These are phyloP conservation scores for Phrynocephalus forsythii DNA, from an alignment of 2,797 vertebrate genomes.

Conservation along the genomic window DNA sequence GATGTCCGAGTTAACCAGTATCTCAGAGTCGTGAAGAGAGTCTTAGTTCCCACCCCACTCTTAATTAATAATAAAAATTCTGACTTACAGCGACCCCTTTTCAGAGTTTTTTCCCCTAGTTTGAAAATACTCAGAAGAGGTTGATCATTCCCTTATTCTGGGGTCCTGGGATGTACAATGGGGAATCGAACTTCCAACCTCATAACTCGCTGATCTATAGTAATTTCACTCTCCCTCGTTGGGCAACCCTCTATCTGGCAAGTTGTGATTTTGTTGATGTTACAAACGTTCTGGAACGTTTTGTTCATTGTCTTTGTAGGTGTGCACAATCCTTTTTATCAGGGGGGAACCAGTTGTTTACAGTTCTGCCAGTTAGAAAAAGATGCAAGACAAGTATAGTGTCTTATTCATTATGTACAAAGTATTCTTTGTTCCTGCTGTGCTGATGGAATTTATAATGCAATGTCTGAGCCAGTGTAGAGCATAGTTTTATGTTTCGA, in stretches of 20 bases:
- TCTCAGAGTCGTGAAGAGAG: neutral
- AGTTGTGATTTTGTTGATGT: neutral
- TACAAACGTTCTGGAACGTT: neutral
- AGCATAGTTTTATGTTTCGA: neutral
- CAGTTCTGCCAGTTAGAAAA: neutral
- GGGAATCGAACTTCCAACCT: too few relatives aligned
- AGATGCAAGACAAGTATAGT: neutral
- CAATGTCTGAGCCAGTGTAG: neutral
- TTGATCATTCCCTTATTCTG: too few relatives aligned
- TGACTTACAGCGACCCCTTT: too few relatives aligned
- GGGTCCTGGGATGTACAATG: too few relatives aligned
- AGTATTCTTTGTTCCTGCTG: neutral
- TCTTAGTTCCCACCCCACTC: neutral
- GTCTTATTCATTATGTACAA: neutral
- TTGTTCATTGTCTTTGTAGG: neutral
- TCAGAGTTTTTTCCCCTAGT: too few relatives aligned
- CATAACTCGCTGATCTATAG: too few relatives aligned
- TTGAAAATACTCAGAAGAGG: too few relatives aligned
- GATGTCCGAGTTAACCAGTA: neutral
- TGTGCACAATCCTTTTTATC: neutral
- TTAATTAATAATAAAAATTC: too few relatives aligned
- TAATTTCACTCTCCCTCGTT: neutral
- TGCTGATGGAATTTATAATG: neutral
- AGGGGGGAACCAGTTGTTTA: too few relatives aligned
- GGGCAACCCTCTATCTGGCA: neutral